A percentile compares a stretch with the other conserved stretches of the same genome.
Evolutionary conservation across 2,113 vertebrate genomes (phyloP).

Genomic region (Rhodinocichla rosea): DNA sequence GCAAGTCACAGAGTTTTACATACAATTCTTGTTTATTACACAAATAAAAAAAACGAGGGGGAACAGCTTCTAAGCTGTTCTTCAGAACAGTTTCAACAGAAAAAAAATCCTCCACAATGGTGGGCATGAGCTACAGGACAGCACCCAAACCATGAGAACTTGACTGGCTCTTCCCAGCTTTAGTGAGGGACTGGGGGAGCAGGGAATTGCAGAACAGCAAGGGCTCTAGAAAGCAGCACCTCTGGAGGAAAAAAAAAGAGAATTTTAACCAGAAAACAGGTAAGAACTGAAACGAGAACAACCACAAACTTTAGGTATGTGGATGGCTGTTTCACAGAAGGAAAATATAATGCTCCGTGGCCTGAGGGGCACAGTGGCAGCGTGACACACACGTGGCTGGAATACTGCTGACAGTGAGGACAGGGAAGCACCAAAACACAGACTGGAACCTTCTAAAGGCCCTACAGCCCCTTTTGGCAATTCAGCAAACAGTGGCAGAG

Average conservation of each 20-base stretch:
- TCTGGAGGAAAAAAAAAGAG: rapidly evolving
- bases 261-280: not conserved
- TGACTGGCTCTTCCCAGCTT: not conserved
- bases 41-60: rapidly evolving
- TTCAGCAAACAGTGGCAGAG: rapidly evolving
- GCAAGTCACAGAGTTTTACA: not conserved
- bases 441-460: not conserved
- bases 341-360: not conserved
- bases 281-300: not conserved
- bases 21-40: not conserved
- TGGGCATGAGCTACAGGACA: not conserved
- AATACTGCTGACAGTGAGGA: rapidly evolving
- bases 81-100: not conserved
- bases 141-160: rapidly evolving
- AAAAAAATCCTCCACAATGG: not conserved
- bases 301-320: rapidly evolving
- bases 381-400: rapidly evolving
- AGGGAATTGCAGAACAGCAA: not conserved
- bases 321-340: not conserved
- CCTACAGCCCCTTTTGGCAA: not conserved
- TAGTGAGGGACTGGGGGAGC: rapidly evolving
- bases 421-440: not conserved
- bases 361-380: not conserved
- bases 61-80: not conserved
- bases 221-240: not conserved